Evolutionary conservation across 2,888 invertebrate species (phyloP).

Genomic region (Heliconius charithonia): DNA sequence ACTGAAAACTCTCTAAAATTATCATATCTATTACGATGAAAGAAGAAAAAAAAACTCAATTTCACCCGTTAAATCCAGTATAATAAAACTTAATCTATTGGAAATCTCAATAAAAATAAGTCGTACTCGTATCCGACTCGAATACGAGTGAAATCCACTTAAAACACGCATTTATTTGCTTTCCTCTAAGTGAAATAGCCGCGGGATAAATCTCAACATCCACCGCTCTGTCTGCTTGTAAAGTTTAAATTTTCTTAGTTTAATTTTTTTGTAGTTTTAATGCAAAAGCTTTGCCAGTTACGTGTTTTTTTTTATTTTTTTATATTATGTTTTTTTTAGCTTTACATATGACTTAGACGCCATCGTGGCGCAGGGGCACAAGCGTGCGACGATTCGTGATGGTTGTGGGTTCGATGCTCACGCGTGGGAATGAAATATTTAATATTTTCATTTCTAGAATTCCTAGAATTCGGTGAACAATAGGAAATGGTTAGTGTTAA

Average conservation of each 20-base stretch:
- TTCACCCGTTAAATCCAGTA: background rate
- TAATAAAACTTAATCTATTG: constrained; percentile 5
- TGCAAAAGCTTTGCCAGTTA: background rate
- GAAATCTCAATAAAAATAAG: constrained; percentile 1
- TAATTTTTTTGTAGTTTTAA: background rate
- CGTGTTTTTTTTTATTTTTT: too few relatives aligned
- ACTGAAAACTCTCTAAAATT: too few relatives aligned
- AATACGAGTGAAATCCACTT: constrained; percentile 30
- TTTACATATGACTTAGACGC: too few relatives aligned
- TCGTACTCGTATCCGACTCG: background rate
- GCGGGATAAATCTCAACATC: constrained; percentile 26
- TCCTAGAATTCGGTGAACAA: too few relatives aligned
- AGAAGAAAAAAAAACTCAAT: background rate
- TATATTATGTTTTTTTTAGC: too few relatives aligned
- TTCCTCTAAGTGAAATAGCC: constrained; percentile 40
- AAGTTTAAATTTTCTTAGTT: constrained; percentile 1
- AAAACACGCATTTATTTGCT: constrained; percentile 31
- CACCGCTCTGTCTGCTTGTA: constrained; percentile 27
- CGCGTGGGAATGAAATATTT: too few relatives aligned
- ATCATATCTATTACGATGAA: too few relatives aligned
- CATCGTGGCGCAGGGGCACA: too few relatives aligned
- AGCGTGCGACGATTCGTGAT: too few relatives aligned
- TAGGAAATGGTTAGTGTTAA: too few relatives aligned
- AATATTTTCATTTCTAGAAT: too few relatives aligned
- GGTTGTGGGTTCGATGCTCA: too few relatives aligned